Conservation (phyloP, 2,888 invertebrate species). For the Rhyacophila evoluta region DNA sequence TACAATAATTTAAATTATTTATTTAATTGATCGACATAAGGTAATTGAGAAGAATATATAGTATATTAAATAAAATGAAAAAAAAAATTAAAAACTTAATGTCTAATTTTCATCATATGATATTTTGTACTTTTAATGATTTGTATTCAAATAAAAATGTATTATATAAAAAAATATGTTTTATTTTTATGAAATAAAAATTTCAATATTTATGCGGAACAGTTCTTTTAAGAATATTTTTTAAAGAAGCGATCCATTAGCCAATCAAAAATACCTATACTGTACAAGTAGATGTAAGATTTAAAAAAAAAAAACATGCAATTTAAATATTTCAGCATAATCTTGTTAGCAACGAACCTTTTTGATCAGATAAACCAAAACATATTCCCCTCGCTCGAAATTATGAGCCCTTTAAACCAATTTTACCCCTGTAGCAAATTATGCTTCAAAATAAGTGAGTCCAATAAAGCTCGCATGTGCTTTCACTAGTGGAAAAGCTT, state of each 20-base stretch:
- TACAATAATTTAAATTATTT: too few relatives aligned
- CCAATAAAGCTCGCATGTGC: constrained; percentile 18
- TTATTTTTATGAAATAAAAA: too few relatives aligned
- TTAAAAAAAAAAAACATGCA: constrained; percentile 18
- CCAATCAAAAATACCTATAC: neutral
- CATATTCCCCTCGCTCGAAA: constrained; percentile 8
- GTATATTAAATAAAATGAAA: too few relatives aligned
- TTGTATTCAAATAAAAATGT: too few relatives aligned
- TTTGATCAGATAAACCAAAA: constrained; percentile 24
- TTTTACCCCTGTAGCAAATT: constrained; percentile 19
- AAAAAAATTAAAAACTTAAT: too few relatives aligned
- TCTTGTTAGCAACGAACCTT: constrained; percentile 18
- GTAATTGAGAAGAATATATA: too few relatives aligned
- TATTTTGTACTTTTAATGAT: too few relatives aligned
- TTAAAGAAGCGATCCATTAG: neutral
- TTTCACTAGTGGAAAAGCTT: constrained; percentile 2
- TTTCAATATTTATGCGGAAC: neutral
- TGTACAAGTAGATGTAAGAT: too few relatives aligned
- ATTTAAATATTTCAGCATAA: neutral
- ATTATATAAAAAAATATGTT: too few relatives aligned
- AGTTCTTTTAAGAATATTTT: too few relatives aligned
- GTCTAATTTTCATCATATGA: too few relatives aligned
- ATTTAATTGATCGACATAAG: too few relatives aligned
- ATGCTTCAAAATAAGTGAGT: constrained; percentile 24
- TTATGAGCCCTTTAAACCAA: constrained; percentile 24